Conservation (phyloP, 2,888 invertebrate genomes). For the Troides oblongomaculatus region DNA sequence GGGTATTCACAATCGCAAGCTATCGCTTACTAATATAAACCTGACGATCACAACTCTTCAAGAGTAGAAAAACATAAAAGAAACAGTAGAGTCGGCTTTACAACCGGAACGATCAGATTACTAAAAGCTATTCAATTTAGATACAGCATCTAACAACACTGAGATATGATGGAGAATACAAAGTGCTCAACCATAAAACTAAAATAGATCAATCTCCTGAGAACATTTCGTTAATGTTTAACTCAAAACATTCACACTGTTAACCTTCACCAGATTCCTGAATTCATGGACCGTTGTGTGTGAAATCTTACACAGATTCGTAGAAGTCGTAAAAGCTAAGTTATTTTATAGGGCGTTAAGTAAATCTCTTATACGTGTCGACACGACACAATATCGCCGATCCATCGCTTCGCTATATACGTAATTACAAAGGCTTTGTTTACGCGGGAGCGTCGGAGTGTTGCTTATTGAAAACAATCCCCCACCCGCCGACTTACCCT, state of each 20-base stretch:
- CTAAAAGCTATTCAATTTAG: too few species aligned
- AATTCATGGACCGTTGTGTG: background rate
- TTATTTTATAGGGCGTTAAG: slow-evolving; percentile 8
- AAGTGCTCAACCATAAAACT: too few species aligned
- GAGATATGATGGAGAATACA: too few species aligned
- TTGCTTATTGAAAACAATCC: slow-evolving; percentile 45
- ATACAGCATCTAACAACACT: too few species aligned
- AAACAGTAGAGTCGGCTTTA: too few species aligned
- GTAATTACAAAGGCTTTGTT: slow-evolving; percentile 46
- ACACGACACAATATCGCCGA: slow-evolving; percentile 21
- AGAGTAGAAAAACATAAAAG: too few species aligned
- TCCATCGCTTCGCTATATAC: slow-evolving; percentile 42
- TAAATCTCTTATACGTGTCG: slow-evolving; percentile 8
- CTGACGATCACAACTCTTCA: too few species aligned
- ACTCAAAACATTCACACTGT: background rate
- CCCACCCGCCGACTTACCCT: slow-evolving; percentile 32
- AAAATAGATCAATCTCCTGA: too few species aligned
- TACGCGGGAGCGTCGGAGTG: slow-evolving; percentile 38
- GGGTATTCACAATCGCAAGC: too few species aligned
- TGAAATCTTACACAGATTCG: background rate
- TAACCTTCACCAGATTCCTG: background rate
- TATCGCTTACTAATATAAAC: too few species aligned
- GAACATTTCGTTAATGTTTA: too few species aligned
- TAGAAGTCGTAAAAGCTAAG: slow-evolving; percentile 10
- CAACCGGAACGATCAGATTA: too few species aligned